Conservation (phyloP, 2,113 vertebrate species). For the Vulpes vulpes region DNA sequence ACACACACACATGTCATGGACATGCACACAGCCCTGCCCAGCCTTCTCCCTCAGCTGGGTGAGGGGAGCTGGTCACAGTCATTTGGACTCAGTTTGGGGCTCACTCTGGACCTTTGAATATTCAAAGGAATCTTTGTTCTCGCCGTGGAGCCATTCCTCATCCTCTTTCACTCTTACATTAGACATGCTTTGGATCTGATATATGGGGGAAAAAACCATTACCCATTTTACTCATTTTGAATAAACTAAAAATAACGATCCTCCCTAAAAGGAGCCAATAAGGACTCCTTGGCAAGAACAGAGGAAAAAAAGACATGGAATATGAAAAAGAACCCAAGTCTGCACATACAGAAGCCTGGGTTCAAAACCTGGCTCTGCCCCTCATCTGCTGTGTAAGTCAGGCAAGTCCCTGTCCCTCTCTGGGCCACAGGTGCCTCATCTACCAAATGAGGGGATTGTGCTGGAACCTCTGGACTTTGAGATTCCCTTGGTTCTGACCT, state of each 20-base stretch:
- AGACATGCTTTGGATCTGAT: constrained; percentile 59
- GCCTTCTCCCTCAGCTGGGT: background rate
- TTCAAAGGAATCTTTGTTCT: constrained; percentile 70
- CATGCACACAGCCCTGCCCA: background rate
- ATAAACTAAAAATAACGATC: constrained; percentile 75
- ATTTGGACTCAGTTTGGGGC: background rate
- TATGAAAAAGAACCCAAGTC: background rate
- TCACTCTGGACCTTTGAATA: constrained; percentile 34
- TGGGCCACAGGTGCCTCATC: background rate
- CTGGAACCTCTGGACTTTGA: background rate
- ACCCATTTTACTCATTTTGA: constrained; percentile 67
- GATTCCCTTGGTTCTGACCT: background rate
- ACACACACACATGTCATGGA: rapidly evolving
- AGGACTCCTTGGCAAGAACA: constrained; percentile 56
- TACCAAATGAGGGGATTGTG: background rate
- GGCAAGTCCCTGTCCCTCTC: background rate
- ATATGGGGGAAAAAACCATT: constrained; percentile 21
- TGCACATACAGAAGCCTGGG: background rate
- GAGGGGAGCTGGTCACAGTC: background rate
- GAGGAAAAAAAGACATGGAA: constrained; percentile 25
- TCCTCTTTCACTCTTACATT: constrained; percentile 52
- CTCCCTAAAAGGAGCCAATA: constrained; percentile 8
- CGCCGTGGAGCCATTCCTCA: background rate
- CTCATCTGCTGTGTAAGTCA: background rate
- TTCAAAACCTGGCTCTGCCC: background rate